These are phyloP conservation scores for Pristionchus japonicus DNA, from an alignment of 2,888 invertebrate species.

Conservation along the genomic window DNA sequence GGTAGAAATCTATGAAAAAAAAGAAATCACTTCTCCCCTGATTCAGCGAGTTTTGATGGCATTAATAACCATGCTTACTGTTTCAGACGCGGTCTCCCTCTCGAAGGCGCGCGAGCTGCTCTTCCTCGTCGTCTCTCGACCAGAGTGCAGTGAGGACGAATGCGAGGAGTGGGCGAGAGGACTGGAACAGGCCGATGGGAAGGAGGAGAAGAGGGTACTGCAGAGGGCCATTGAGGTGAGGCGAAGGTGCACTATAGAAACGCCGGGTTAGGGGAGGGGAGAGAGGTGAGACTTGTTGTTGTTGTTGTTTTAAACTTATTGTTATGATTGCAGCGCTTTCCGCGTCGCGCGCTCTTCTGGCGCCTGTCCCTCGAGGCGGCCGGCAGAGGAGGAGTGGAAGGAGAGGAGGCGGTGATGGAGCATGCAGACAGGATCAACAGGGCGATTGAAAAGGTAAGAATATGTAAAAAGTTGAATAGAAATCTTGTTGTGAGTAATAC, in stretches of 20 bases:
- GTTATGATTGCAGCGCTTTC: constrained; percentile 19
- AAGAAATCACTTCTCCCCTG: not conserved
- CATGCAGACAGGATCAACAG: not conserved
- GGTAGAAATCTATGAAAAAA: no score
- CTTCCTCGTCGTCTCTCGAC: not conserved
- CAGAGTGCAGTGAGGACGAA: not conserved
- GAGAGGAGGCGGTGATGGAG: not conserved
- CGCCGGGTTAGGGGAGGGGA: no score
- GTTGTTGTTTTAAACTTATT: not conserved
- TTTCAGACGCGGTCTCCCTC: not conserved
- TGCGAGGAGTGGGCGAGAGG: constrained; percentile 23
- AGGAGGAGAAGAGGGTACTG: not conserved
- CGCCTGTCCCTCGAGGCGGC: not conserved
- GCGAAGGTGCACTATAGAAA: no score
- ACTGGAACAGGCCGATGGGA: not conserved
- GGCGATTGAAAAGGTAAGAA: constrained; percentile 39
- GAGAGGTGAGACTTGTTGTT: no score
- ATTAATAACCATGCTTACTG: not conserved
- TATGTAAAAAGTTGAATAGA: no score
- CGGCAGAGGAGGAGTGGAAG: not conserved
- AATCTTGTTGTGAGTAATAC: no score
- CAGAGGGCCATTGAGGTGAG: constrained; percentile 38
- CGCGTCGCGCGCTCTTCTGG: constrained; percentile 42
- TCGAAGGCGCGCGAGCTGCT: constrained; percentile 21
- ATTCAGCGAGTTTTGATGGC: not conserved